These are phyloP conservation scores for Sceloporus undulatus DNA, from an alignment of 2,113 vertebrate genomes.

Conservation along the genomic window DNA sequence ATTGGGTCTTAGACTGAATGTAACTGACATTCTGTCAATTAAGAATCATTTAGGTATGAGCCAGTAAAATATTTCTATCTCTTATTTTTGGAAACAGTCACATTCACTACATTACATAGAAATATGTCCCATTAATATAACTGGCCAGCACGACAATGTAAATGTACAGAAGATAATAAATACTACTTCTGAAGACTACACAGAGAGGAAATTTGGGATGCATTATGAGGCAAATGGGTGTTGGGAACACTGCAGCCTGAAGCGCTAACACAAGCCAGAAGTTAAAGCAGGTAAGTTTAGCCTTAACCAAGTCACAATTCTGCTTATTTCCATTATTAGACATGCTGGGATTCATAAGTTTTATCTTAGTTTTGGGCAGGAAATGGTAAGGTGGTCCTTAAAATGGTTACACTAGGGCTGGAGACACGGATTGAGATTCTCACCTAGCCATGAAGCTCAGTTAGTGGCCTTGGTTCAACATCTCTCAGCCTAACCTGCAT, in stretches of 20 bases:
- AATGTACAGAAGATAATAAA: neutral
- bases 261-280: neutral
- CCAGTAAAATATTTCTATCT: neutral
- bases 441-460: too few species aligned
- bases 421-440: too few species aligned
- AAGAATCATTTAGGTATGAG: neutral
- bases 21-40: neutral
- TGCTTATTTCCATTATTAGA: neutral
- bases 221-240: neutral
- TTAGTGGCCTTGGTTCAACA: too few species aligned
- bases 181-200: neutral
- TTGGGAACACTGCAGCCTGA: neutral
- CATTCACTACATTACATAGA: neutral
- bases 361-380: neutral
- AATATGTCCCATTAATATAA: neutral
- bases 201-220: neutral
- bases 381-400: neutral
- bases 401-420: too few species aligned
- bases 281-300: neutral
- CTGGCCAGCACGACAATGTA: neutral
- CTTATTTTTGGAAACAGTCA: neutral
- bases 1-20: neutral
- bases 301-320: neutral
- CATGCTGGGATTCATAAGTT: neutral
- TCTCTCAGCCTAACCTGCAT: too few species aligned